A percentile compares a stretch with the other conserved stretches of the same genome.
These are phyloP conservation scores for Ctenoplectra terminalis DNA, from an alignment of 1,140 invertebrate genomes.

Conservation along the genomic window DNA sequence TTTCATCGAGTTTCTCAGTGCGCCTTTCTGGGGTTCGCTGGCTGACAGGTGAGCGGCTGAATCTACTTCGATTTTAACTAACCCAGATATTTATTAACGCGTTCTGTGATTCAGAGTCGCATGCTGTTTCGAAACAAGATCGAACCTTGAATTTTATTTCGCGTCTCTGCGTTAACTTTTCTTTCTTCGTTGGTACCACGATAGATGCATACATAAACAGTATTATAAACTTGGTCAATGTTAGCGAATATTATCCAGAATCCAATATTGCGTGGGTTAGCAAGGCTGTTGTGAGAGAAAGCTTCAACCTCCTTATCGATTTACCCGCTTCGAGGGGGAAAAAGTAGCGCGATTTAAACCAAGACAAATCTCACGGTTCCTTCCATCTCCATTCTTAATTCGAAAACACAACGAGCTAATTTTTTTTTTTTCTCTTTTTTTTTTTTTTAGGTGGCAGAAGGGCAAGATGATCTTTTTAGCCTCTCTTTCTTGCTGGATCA, in stretches of 20 bases:
- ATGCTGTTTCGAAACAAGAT: no score
- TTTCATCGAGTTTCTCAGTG: slow-evolving; percentile 98
- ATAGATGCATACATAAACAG: neutral
- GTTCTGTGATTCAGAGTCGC: no score
- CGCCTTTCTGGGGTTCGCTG: slow-evolving; percentile 98
- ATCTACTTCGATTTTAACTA: neutral
- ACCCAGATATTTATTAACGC: no score
- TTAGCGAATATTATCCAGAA: slow-evolving; percentile 8
- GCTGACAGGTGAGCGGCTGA: slow-evolving; percentile 90
- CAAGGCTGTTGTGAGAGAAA: neutral
- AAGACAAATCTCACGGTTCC: no score
- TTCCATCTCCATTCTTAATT: no score
- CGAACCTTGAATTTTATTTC: no score
- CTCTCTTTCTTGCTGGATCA: slow-evolving; percentile 96
- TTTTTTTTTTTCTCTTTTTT: no score
- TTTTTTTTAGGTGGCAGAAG: slow-evolving; percentile 88
- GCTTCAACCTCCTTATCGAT: slow-evolving; percentile 15
- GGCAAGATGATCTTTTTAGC: slow-evolving; percentile 94
- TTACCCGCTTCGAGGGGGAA: neutral
- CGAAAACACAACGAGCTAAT: no score
- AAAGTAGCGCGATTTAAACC: neutral
- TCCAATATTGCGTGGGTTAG: slow-evolving; percentile 15
- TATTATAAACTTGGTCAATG: neutral
- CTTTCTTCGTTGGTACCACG: neutral
- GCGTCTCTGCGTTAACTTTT: neutral